A percentile compares a stretch with the other conserved stretches of the same genome.
phyloP scores from a whole-genome alignment of 2,113 vertebrate species.

The Catharus bicknelli region DNA sequence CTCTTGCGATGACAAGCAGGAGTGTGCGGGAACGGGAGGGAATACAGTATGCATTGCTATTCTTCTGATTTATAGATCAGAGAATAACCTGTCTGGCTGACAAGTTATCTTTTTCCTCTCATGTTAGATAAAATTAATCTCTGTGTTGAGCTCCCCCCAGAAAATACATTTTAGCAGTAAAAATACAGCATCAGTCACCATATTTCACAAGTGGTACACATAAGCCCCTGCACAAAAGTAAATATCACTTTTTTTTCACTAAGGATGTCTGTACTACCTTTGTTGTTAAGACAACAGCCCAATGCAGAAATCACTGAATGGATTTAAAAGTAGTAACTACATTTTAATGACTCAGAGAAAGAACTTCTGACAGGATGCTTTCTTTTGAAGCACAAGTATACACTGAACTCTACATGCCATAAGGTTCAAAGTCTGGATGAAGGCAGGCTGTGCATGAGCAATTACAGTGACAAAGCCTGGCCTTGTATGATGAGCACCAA shows the following conservation, averaged over 20 bases:
- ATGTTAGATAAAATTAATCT: neutral
- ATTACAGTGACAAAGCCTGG: neutral
- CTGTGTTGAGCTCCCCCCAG: neutral
- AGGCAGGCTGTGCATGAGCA: neutral
- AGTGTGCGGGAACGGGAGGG: conserved; percentile 4
- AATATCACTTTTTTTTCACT: neutral
- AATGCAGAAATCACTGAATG: neutral
- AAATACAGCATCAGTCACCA: neutral
- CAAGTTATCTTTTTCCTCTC: neutral
- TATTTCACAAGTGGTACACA: neutral
- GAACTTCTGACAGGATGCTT: neutral
- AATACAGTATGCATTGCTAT: neutral
- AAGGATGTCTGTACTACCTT: neutral
- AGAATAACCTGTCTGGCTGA: neutral
- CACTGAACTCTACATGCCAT: neutral
- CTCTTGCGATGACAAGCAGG: conserved; percentile 41
- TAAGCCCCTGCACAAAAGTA: neutral
- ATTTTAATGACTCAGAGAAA: neutral
- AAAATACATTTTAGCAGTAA: conserved; percentile 7
- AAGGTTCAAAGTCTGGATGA: neutral
- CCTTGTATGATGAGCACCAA: neutral
- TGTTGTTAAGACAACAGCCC: neutral
- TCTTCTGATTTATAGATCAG: conserved; percentile 8
- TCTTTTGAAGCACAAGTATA: neutral
- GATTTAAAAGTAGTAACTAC: neutral